A percentile compares a stretch with the other conserved stretches of the same genome.
phyloP scores from a whole-genome alignment of 2,113 vertebrate genomes.

The Labeo rohita region DNA sequence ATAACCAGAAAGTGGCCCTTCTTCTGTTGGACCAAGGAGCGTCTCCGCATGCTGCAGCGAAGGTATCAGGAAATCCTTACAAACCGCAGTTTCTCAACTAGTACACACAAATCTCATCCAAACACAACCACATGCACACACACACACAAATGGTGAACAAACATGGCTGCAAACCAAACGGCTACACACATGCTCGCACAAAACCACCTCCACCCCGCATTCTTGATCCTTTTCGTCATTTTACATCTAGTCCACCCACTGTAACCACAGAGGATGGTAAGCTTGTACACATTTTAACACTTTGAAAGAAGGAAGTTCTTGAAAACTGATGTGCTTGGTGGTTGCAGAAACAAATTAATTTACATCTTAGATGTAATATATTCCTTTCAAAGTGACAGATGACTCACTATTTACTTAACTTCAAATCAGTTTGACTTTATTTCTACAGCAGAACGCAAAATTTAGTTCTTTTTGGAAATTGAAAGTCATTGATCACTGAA shows the following conservation, averaged over 20 bases:
- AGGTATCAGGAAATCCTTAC: slow-evolving; percentile 78
- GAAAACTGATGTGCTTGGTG: not conserved
- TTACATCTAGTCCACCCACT: not conserved
- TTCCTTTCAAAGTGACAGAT: not conserved
- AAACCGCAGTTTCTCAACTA: not conserved
- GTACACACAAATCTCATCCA: not conserved
- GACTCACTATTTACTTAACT: not conserved
- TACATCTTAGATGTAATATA: too few relatives aligned
- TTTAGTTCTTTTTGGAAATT: not conserved
- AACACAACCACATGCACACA: not conserved
- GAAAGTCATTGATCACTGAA: not conserved
- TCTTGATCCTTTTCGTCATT: slow-evolving; percentile 38
- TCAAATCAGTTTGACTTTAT: not conserved
- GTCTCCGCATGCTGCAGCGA: slow-evolving; percentile 92
- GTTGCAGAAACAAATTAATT: not conserved
- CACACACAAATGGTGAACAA: not conserved
- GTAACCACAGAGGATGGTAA: slow-evolving; percentile 29
- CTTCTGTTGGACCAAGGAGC: slow-evolving; percentile 97
- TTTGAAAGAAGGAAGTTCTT: not conserved
- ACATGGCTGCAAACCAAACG: not conserved
- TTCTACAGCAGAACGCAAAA: not conserved
- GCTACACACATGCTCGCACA: not conserved
- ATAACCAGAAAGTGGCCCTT: slow-evolving; percentile 99
- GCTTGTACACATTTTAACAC: not conserved
- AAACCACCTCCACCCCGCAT: slow-evolving; percentile 24